A percentile compares a stretch with the other conserved stretches of the same genome.
phyloP scores from a whole-genome alignment of 30 jellyfish, hydroid and myxozoan species.

The Pseudorhiza aurosa region DNA sequence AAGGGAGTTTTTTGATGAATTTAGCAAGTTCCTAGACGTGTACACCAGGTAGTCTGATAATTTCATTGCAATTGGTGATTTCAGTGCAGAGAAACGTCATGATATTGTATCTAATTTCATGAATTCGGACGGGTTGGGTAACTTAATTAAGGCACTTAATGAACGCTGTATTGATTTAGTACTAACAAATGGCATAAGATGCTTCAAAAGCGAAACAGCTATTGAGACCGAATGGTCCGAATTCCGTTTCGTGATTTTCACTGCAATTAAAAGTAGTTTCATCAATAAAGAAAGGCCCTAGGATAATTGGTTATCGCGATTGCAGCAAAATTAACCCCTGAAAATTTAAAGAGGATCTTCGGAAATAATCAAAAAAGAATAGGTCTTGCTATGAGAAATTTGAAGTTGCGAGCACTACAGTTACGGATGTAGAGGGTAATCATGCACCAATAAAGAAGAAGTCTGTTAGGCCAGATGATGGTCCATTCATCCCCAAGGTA shows the following conservation, averaged over 20 bases:
- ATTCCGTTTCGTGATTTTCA: conserved; percentile 15
- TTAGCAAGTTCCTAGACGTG: conserved; percentile 10
- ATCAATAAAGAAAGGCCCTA: background rate
- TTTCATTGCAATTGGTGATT: conserved; percentile 24
- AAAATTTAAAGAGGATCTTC: conserved; percentile 37
- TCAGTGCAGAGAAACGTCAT: conserved; percentile 20
- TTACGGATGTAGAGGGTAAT: background rate
- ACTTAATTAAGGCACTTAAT: conserved; percentile 9
- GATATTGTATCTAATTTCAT: conserved; percentile 21
- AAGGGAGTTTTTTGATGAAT: conserved; percentile 12
- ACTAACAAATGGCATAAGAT: background rate
- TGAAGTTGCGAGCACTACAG: conserved; percentile 1
- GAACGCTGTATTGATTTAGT: conserved; percentile 8
- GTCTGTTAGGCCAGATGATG: background rate
- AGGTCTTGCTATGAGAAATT: conserved; percentile 14
- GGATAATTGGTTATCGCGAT: conserved; percentile 13
- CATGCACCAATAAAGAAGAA: background rate
- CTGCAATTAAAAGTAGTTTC: conserved; percentile 26
- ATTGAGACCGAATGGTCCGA: conserved; percentile 19
- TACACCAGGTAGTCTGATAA: conserved; percentile 16
- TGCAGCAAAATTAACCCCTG: conserved; percentile 32
- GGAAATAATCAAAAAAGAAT: background rate
- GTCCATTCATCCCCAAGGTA: too few relatives aligned
- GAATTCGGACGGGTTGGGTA: conserved; percentile 21
- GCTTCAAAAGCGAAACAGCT: conserved; percentile 6